phyloP scores from a whole-genome alignment of 1,140 invertebrate species.

The Eriocheir sinensis region DNA sequence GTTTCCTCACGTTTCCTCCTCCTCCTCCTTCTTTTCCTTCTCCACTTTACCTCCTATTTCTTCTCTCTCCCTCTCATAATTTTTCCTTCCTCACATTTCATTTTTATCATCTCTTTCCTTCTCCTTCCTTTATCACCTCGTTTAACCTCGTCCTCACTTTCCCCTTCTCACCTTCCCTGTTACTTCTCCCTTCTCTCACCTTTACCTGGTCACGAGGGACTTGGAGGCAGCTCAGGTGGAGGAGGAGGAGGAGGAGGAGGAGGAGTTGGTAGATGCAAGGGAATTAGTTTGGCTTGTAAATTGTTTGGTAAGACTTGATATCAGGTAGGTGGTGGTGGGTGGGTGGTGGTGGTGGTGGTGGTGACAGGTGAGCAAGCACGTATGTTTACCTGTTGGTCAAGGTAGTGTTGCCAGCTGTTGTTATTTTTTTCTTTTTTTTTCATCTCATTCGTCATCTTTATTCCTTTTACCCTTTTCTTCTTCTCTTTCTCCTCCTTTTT shows the following conservation, averaged over 20 bases:
- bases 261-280: background rate
- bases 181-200: background rate
- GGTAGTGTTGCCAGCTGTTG: background rate
- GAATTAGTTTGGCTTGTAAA: no score
- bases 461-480: background rate
- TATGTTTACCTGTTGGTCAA: no score
- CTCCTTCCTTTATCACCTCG: background rate
- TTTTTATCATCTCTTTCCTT: background rate
- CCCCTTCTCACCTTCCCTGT: no score
- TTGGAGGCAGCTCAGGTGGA: no score
- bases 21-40: no score
- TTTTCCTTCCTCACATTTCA: background rate
- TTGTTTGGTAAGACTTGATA: no score
- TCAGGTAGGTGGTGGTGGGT: no score
- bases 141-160: background rate
- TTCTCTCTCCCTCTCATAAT: background rate
- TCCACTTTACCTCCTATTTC: no score
- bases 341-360: no score
- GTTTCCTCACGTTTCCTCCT: background rate
- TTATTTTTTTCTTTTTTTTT: background rate
- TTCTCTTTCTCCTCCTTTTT: background rate
- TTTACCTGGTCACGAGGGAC: no score
- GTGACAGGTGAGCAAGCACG: no score
- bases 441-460: no score
- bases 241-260: background rate